Evolutionary conservation across 2,888 invertebrate genomes (phyloP).

Genomic region (Machimus rusticus): DNA sequence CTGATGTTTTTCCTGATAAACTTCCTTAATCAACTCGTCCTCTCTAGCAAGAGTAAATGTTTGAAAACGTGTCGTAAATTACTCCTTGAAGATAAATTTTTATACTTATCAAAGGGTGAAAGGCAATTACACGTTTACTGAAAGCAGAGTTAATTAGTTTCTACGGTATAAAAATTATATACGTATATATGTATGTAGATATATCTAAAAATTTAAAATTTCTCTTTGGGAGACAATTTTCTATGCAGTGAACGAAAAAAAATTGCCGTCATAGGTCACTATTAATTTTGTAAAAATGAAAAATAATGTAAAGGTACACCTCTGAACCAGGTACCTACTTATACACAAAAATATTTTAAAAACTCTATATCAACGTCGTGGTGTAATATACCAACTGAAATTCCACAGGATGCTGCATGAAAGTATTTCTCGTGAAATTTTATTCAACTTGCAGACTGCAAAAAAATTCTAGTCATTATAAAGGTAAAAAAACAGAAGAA

Average conservation of each 20-base stretch:
- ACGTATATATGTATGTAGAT: too few relatives aligned
- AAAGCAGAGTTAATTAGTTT: neutral
- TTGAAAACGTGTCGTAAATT: neutral
- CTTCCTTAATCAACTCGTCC: neutral
- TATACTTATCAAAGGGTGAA: neutral
- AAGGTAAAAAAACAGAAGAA: neutral
- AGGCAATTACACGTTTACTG: neutral
- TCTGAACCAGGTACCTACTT: neutral
- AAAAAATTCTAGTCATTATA: neutral
- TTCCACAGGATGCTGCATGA: neutral
- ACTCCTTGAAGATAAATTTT: neutral
- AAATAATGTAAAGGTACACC: neutral
- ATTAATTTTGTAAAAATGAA: neutral
- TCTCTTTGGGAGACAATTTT: neutral
- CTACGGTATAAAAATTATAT: neutral
- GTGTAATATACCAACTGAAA: neutral
- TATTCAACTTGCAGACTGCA: neutral
- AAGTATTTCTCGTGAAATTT: neutral
- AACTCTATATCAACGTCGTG: neutral
- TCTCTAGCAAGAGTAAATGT: neutral
- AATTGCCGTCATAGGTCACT: neutral
- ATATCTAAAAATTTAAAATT: neutral
- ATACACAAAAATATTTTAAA: neutral
- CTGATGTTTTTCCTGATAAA: neutral
- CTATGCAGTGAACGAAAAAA: neutral